Conservation (phyloP, 2,797 vertebrate genomes). For the Morelia viridis region DNA sequence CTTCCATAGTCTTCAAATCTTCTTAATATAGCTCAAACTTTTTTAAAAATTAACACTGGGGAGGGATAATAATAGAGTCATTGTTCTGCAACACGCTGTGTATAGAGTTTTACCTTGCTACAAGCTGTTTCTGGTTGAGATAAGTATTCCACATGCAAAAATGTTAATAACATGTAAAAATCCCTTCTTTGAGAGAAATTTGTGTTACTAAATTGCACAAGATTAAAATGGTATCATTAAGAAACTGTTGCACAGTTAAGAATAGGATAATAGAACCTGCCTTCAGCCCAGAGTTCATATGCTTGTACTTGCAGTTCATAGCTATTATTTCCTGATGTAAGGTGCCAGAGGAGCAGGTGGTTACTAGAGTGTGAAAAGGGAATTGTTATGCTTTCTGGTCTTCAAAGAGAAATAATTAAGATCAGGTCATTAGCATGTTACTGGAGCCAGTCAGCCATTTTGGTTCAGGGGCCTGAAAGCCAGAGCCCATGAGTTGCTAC, state of each 20-base stretch:
- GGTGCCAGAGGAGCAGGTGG: conserved; percentile 24
- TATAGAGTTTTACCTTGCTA: not conserved
- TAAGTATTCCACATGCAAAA: not conserved
- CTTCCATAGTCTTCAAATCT: not conserved
- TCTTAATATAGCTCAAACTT: not conserved
- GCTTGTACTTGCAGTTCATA: not conserved
- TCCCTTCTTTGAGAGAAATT: not conserved
- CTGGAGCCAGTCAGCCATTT: not conserved
- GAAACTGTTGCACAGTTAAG: not conserved
- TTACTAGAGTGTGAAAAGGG: conserved; percentile 39
- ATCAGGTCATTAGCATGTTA: conserved; percentile 30
- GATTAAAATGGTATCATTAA: not conserved
- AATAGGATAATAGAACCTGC: not conserved
- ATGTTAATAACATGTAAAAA: not conserved
- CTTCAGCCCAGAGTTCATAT: conserved; percentile 21
- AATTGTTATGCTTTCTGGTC: conserved; percentile 27
- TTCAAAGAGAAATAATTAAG: conserved; percentile 59
- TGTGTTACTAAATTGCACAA: not conserved
- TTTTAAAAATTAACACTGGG: not conserved
- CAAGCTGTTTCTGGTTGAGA: not conserved
- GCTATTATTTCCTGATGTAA: conserved; percentile 35
- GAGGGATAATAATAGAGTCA: not conserved
- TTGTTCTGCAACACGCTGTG: not conserved
- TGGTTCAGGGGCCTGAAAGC: conserved; percentile 38
- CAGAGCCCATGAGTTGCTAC: conserved; percentile 36